Evolutionary conservation across 2,113 vertebrate species (phyloP).

Genomic region (Urocitellus parryii): DNA sequence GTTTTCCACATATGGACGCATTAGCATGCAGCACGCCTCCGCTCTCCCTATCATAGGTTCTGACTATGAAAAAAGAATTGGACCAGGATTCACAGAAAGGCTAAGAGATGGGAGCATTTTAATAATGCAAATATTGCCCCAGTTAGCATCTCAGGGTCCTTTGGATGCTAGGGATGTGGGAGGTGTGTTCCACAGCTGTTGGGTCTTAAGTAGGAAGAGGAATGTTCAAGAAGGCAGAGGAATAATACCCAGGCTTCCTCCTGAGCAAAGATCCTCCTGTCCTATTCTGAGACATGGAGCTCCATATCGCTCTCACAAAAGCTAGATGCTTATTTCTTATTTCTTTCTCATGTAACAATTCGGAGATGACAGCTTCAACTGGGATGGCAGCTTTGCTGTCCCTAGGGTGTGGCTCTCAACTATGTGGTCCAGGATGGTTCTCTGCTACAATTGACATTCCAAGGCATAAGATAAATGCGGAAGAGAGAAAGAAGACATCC

Average conservation of each 20-base stretch:
- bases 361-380: background rate
- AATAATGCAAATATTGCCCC: background rate
- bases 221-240: background rate
- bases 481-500: background rate
- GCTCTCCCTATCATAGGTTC: background rate
- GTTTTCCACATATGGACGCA: slow-evolving; percentile 24
- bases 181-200: background rate
- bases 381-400: background rate
- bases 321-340: background rate
- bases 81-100: slow-evolving; percentile 1
- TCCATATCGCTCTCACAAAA: background rate
- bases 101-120: background rate
- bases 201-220: background rate
- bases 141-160: background rate
- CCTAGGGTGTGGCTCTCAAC: background rate
- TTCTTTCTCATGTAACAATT: background rate
- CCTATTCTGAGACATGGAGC: background rate
- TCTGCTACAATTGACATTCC: background rate
- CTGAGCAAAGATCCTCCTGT: background rate
- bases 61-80: background rate
- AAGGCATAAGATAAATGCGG: background rate
- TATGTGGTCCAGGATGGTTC: background rate
- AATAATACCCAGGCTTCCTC: background rate
- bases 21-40: slow-evolving; percentile 15
- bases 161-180: background rate